These are phyloP conservation scores for Hypomesus transpacificus DNA, from an alignment of 2,113 vertebrate species.

Conservation along the genomic window DNA sequence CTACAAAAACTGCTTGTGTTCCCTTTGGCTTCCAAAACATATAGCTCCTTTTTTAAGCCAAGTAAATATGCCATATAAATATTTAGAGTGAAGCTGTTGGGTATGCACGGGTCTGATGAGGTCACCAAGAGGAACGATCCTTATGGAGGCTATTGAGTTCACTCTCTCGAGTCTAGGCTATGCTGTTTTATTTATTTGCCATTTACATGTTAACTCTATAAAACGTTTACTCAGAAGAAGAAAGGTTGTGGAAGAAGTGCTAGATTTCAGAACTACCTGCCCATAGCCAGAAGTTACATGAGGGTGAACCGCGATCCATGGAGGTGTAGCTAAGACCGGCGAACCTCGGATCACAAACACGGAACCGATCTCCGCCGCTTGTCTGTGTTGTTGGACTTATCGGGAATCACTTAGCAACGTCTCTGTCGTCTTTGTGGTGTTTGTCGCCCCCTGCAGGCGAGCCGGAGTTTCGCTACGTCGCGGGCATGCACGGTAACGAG, in stretches of 20 bases:
- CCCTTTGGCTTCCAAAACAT: too few relatives aligned
- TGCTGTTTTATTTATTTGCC: not conserved
- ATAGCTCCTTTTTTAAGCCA: too few relatives aligned
- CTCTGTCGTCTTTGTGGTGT: constrained; percentile 13
- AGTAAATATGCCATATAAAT: too few relatives aligned
- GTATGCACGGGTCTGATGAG: too few relatives aligned
- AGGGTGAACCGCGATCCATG: not conserved
- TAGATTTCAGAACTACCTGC: constrained; percentile 58
- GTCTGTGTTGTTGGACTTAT: not conserved
- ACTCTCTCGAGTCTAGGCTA: too few relatives aligned
- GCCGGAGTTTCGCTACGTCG: constrained; percentile 90
- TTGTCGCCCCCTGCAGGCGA: constrained; percentile 75
- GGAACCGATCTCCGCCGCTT: not conserved
- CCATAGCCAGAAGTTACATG: not conserved
- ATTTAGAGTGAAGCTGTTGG: too few relatives aligned
- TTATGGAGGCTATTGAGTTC: too few relatives aligned
- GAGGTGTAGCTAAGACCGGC: not conserved
- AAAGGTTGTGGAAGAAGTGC: constrained; percentile 40
- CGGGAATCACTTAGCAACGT: not conserved
- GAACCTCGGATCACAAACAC: not conserved
- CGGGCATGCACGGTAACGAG: constrained; percentile 91
- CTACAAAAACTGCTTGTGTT: too few relatives aligned
- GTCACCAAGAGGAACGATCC: too few relatives aligned
- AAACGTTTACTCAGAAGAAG: constrained; percentile 8
- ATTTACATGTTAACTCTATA: not conserved